phyloP scores from a whole-genome alignment of 1,140 invertebrate genomes.

The Drosophila pruinosa region DNA sequence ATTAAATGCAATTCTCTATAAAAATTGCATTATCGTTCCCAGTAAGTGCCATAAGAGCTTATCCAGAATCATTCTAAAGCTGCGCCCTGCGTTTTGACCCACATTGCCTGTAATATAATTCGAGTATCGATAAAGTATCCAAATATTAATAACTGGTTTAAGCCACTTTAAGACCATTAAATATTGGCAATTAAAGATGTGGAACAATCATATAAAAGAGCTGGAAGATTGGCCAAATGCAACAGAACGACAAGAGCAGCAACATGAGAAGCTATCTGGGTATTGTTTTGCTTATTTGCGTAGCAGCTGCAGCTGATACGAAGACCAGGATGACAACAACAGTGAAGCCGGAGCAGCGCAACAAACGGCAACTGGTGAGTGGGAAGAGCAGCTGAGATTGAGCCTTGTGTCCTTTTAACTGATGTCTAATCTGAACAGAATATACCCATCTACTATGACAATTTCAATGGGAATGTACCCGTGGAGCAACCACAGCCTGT shows the following conservation, averaged over 20 bases:
- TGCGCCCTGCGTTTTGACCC: constrained; percentile 38
- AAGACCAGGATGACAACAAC: constrained; percentile 7
- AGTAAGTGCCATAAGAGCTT: no score
- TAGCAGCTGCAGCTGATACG: neutral
- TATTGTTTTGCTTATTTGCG: constrained; percentile 37
- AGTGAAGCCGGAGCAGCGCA: constrained; percentile 19
- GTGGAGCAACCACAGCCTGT: constrained; percentile 17
- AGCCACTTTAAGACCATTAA: neutral
- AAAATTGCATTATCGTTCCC: no score
- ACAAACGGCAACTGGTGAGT: constrained; percentile 61
- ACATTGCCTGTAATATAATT: constrained; percentile 7
- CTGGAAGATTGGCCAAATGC: neutral
- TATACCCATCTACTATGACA: constrained; percentile 59
- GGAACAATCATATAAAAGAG: constrained; percentile 9
- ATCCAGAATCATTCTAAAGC: neutral
- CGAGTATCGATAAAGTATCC: neutral
- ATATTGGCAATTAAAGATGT: neutral
- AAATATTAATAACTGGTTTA: constrained; percentile 27
- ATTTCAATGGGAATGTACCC: constrained; percentile 21
- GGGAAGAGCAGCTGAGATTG: neutral
- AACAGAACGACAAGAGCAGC: neutral
- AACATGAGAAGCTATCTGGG: constrained; percentile 46
- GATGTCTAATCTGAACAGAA: neutral
- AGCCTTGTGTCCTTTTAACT: neutral
- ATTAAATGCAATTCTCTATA: no score